A percentile compares a stretch with the other conserved stretches of the same genome.
phyloP scores from a whole-genome alignment of 1,140 invertebrate genomes.

The Cherax quadricarinatus region DNA sequence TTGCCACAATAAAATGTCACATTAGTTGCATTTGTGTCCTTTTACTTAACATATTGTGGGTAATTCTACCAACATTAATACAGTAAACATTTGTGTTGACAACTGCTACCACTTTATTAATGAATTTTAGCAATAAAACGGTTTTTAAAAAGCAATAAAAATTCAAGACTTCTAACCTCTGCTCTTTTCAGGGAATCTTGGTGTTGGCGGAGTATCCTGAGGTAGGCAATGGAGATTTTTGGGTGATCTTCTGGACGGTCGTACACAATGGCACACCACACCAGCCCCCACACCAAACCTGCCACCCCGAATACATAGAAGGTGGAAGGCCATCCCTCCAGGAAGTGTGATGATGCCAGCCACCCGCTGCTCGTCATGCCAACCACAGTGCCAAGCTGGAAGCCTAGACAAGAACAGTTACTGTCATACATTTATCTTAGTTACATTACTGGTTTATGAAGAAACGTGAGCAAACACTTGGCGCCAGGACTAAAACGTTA shows the following conservation, averaged over 20 bases:
- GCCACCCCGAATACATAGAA: conserved; percentile 27
- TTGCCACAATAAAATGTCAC: too few species aligned
- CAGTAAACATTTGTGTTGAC: too few species aligned
- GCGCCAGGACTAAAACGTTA: too few species aligned
- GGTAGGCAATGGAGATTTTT: background rate
- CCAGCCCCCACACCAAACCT: conserved; percentile 8
- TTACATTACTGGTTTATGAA: too few species aligned
- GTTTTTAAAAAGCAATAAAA: background rate
- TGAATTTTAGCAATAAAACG: background rate
- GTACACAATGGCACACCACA: background rate
- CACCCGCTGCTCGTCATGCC: background rate
- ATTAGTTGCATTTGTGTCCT: too few species aligned
- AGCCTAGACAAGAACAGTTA: background rate
- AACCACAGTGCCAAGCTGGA: conserved; percentile 23
- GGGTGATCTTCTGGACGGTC: conserved; percentile 28
- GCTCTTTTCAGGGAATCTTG: background rate
- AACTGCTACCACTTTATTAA: too few species aligned
- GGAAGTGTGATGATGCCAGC: conserved; percentile 73
- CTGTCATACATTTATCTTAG: too few species aligned
- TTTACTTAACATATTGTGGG: too few species aligned
- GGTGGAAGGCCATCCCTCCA: conserved; percentile 17
- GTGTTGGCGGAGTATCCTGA: background rate
- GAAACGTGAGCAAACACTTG: too few species aligned
- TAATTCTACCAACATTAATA: too few species aligned
- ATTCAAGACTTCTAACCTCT: background rate